Evolutionary conservation across 2,888 invertebrate species (phyloP), one percentile per base, ranked within the genome.

Genomic region (Drosophila neoperkinsi): DNA sequence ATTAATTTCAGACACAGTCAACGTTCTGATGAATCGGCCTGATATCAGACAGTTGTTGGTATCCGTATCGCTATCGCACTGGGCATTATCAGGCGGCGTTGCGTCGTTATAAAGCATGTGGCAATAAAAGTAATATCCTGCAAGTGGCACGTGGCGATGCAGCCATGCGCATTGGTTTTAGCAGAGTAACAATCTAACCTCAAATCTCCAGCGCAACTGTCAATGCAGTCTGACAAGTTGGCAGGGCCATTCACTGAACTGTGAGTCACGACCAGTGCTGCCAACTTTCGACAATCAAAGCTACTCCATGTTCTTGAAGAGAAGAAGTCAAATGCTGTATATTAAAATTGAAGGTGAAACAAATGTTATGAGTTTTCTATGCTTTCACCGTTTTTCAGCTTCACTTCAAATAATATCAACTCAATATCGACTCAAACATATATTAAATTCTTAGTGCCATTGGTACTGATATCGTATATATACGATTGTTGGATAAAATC

Each of bases 91-190:
- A 81, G 70, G 70, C 77, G 81, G 46, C 83, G 88, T 25, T 65
- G 69, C 71, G 43, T 41, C 81, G 71, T 74, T 73, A 74, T 67
- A 49, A 71, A 74, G 63, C 85, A 81, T 79, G 81, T 79, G 81
- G 77, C 85, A 83, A 88, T 88, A 85, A 88, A 88, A 88, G 68
- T 85, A 85, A 85, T 85, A 88, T 88, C 85, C 88, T 85, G 85
- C 74, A 72, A 78, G 63, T 59, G 85, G 55, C 85, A 85, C 85
- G 85, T 85, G 85, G 55, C 85, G 75, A 65, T 57, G 58, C 63
- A 77, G 83, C 73, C 81, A 88, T 74, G 77, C 79, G 74, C 81
- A 59, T 69, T 70, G 59, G 16, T 38, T 53, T 43, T 7, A 10
- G 21, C 18, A 51, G n/a, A 51, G 34, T 49, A 57, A 38, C 52